A percentile compares a stretch with the other conserved stretches of the same genome.
phyloP scores from a whole-genome alignment of 2,888 invertebrate genomes.

The Dasysyrphus tricinctus region DNA sequence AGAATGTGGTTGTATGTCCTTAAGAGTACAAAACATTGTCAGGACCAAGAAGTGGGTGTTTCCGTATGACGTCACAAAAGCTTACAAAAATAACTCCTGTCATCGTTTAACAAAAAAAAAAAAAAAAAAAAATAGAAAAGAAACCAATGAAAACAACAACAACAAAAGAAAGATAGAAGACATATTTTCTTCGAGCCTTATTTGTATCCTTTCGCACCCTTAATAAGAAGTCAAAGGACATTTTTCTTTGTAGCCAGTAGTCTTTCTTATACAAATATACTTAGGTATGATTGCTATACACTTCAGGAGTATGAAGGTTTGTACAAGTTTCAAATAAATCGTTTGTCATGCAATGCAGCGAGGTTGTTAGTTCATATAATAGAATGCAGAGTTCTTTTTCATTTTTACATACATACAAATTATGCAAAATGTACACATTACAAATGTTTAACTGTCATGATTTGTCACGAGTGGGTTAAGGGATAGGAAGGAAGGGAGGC shows the following conservation, averaged over 20 bases:
- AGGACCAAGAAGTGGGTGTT: background rate
- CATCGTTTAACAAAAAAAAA: conserved; percentile 16
- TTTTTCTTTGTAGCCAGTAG: conserved; percentile 58
- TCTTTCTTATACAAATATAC: conserved; percentile 26
- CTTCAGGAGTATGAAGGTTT: conserved; percentile 13
- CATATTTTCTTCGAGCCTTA: conserved; percentile 45
- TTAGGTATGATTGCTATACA: conserved; percentile 46
- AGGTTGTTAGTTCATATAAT: conserved; percentile 65
- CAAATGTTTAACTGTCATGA: conserved; percentile 48
- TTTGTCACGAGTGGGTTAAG: conserved; percentile 42
- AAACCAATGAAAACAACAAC: background rate
- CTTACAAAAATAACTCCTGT: conserved; percentile 49
- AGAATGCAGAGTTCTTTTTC: conserved; percentile 60
- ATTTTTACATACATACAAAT: conserved; percentile 29
- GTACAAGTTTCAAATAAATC: conserved; percentile 62
- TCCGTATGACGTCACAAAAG: conserved; percentile 48
- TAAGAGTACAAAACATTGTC: background rate
- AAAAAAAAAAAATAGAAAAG: background rate
- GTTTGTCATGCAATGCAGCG: conserved; percentile 52
- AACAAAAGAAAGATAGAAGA: conserved; percentile 16
- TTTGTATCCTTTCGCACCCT: conserved; percentile 61
- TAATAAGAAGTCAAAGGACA: conserved; percentile 69
- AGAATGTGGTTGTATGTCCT: background rate
- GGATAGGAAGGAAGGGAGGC: background rate
- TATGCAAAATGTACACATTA: conserved; percentile 58